phyloP scores from a whole-genome alignment of 2,888 invertebrate genomes.

The Campaea margaritaria region DNA sequence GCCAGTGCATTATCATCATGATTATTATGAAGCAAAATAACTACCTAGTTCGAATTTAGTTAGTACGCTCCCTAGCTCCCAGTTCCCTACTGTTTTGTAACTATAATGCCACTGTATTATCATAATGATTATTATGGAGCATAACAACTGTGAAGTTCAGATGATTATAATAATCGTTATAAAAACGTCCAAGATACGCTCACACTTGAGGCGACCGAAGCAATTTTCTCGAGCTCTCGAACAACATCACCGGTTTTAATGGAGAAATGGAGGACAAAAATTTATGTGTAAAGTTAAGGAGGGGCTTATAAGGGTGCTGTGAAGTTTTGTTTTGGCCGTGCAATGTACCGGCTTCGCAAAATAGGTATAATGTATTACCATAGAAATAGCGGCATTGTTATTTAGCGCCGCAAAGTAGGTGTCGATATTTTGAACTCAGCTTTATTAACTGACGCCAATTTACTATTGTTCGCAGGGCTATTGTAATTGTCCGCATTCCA shows the following conservation, averaged over 20 bases:
- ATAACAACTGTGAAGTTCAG: background rate
- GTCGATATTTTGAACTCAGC: no score
- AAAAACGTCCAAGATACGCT: slow-evolving; percentile 15
- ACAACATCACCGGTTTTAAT: slow-evolving; percentile 68
- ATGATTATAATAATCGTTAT: slow-evolving; percentile 28
- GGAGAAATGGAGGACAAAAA: slow-evolving; percentile 67
- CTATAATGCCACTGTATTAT: background rate
- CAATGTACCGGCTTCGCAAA: background rate
- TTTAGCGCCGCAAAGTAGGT: no score
- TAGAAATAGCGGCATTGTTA: background rate
- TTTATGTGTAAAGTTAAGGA: slow-evolving; percentile 75
- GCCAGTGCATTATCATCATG: background rate
- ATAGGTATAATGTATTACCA: slow-evolving; percentile 1
- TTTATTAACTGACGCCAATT: no score
- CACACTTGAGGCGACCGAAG: slow-evolving; percentile 15
- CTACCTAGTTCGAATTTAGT: background rate
- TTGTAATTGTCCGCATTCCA: no score
- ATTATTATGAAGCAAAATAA: background rate
- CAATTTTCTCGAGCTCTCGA: slow-evolving; percentile 37
- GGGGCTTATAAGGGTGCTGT: slow-evolving; percentile 36
- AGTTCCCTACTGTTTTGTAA: background rate
- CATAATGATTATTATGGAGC: background rate
- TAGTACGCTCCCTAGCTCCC: background rate
- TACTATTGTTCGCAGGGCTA: no score
- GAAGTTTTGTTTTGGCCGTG: slow-evolving; percentile 32